Percentiles rank a stretch among this genome's conserved stretches.
Evolutionary conservation across 2,113 vertebrate genomes (phyloP).

Genomic region (Cryptomyrus ogoouensis): DNA sequence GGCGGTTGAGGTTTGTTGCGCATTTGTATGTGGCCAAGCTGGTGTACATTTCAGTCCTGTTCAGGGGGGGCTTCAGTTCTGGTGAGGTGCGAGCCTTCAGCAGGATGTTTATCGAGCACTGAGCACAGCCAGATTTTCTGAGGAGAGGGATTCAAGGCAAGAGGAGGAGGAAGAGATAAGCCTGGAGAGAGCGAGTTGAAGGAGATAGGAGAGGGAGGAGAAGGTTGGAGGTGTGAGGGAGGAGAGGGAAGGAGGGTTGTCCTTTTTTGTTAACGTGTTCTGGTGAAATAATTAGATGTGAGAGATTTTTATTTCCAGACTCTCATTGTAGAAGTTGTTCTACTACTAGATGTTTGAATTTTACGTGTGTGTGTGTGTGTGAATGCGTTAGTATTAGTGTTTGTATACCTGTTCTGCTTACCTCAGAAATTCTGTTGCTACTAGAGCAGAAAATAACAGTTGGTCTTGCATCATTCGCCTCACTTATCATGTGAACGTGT

Average conservation of each 20-base stretch:
- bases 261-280: not conserved
- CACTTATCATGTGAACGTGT: not conserved
- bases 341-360: not conserved
- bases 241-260: not conserved
- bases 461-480: not conserved
- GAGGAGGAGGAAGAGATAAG: not conserved
- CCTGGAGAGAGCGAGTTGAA: not conserved
- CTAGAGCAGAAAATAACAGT: not conserved
- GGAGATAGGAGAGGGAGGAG: not conserved
- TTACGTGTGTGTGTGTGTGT: not conserved
- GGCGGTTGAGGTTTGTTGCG: not conserved
- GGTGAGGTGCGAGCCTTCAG: not conserved
- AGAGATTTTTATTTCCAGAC: not conserved
- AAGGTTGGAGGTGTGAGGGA: not conserved
- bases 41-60: not conserved
- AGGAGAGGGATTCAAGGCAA: not conserved
- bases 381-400: not conserved
- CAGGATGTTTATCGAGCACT: not conserved
- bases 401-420: not conserved
- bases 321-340: not conserved
- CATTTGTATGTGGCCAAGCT: not conserved
- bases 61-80: not conserved
- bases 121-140: not conserved
- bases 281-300: not conserved
- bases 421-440: not conserved